Evolutionary conservation across 2,797 vertebrate genomes (phyloP).

Genomic region (Anguilla megastoma): DNA sequence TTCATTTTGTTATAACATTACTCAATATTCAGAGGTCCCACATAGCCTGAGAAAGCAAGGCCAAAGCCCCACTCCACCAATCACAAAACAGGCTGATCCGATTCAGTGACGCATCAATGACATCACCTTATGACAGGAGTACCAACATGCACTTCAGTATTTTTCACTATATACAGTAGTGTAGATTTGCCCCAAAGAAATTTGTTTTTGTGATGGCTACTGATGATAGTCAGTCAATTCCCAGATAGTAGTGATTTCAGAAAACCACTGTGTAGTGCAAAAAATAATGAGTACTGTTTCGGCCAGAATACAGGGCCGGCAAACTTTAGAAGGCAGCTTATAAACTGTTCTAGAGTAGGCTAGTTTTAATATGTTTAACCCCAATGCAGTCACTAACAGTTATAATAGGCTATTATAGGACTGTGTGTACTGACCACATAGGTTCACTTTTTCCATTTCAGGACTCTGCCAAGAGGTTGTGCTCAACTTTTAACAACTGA

Average conservation of each 20-base stretch:
- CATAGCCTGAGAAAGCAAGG: neutral
- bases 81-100: conserved; percentile 44
- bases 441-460: neutral
- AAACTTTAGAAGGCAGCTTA: neutral
- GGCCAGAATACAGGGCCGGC: neutral
- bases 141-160: neutral
- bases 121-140: neutral
- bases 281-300: neutral
- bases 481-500: neutral
- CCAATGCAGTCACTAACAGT: neutral
- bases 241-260: neutral
- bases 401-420: neutral
- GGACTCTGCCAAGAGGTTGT: neutral
- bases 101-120: neutral
- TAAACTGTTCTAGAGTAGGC: neutral
- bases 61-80: conserved; percentile 62
- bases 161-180: neutral
- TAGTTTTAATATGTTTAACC: neutral
- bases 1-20: conserved; percentile 54
- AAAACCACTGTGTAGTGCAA: neutral
- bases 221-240: neutral
- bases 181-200: neutral
- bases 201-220: neutral
- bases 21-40: conserved; percentile 54
- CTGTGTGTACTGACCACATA: neutral